Conservation (phyloP, 1,140 invertebrate genomes). For the Drosophila cardini region DNA sequence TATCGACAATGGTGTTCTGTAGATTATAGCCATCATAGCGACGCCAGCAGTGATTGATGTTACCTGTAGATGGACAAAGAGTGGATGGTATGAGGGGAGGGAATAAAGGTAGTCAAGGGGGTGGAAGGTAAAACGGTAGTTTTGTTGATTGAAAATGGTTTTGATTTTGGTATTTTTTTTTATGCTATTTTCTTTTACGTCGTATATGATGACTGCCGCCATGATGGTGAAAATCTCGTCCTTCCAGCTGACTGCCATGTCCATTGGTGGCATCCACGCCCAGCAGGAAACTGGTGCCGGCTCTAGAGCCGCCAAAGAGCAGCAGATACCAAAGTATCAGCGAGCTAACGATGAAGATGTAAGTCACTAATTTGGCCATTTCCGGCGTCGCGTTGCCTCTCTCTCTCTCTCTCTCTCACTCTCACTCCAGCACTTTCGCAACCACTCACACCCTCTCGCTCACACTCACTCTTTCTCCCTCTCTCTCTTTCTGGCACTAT, state of each 20-base stretch:
- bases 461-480: not conserved
- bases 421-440: too few relatives aligned
- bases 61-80: conserved; percentile 45
- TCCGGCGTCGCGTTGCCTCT: conserved; percentile 25
- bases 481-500: not conserved
- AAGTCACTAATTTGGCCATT: conserved; percentile 82
- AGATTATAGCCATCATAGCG: conserved; percentile 84
- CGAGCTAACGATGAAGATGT: conserved; percentile 76
- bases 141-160: not conserved
- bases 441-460: not conserved
- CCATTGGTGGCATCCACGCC: conserved; percentile 76
- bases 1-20: conserved; percentile 80
- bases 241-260: conserved; percentile 76
- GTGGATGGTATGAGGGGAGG: not conserved
- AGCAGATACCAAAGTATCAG: conserved; percentile 77
- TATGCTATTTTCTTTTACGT: conserved; percentile 41
- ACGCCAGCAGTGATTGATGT: conserved; percentile 83
- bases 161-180: not conserved
- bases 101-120: not conserved
- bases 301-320: conserved; percentile 58
- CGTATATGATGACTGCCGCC: conserved; percentile 80
- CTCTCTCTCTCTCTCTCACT: not conserved
- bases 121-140: not conserved
- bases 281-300: conserved; percentile 20
- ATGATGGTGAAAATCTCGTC: conserved; percentile 78